These are phyloP conservation scores for Drosophila mayri DNA, from an alignment of 1,140 invertebrate species.

Conservation along the genomic window DNA sequence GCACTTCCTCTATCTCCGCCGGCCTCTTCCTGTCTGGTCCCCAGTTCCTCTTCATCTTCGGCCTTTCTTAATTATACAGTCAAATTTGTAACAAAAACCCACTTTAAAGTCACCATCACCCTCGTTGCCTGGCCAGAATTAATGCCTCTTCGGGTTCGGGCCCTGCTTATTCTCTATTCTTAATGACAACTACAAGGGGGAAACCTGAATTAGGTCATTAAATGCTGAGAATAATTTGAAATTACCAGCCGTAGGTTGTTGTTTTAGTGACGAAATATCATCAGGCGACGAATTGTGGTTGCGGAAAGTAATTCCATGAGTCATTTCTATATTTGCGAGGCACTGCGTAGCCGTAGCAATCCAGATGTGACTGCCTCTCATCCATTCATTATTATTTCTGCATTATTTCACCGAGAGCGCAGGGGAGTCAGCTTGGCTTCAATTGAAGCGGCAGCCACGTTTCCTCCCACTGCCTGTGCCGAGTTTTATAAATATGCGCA, in stretches of 20 bases:
- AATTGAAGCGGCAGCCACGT: conserved; percentile 21
- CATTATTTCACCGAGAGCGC: conserved; percentile 43
- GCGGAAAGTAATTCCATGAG: conserved; percentile 7
- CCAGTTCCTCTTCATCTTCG: background rate
- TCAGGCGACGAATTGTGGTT: conserved; percentile 1
- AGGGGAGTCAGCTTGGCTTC: conserved; percentile 8
- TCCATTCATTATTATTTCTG: conserved; percentile 51
- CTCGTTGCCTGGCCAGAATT: conserved; percentile 13
- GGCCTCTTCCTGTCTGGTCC: conserved; percentile 11
- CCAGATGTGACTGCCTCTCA: conserved; percentile 19
- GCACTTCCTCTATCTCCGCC: conserved; percentile 14
- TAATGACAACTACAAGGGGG: conserved; percentile 4
- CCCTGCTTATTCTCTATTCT: conserved; percentile 17
- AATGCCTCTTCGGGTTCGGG: conserved; percentile 35
- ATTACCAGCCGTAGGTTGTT: background rate
- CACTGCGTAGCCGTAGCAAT: conserved; percentile 5
- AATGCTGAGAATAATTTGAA: conserved; percentile 11
- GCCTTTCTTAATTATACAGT: conserved; percentile 56
- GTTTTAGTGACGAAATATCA: background rate
- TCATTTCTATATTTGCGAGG: conserved; percentile 10
- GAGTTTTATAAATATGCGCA: conserved; percentile 43
- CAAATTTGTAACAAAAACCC: conserved; percentile 69
- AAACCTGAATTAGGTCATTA: conserved; percentile 5
- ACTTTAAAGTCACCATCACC: conserved; percentile 44
- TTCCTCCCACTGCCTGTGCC: conserved; percentile 21